phyloP scores from a whole-genome alignment of 2,797 vertebrate species.

The Nasua narica region DNA sequence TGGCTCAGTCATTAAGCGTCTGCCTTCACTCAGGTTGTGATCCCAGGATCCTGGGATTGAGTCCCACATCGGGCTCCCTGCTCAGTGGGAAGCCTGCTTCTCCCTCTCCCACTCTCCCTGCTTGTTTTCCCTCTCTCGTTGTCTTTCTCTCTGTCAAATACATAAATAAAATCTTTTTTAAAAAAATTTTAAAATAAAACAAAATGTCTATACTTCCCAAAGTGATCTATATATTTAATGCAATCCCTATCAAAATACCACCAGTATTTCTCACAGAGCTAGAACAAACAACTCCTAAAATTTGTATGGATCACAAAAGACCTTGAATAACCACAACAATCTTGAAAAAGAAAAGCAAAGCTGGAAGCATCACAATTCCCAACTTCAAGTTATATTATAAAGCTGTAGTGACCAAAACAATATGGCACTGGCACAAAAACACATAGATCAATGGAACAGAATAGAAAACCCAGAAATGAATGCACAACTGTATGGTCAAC shows the following conservation, averaged over 20 bases:
- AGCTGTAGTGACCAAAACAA: not conserved
- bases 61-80: too few species aligned
- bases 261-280: not conserved
- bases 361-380: not conserved
- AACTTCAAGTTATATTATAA: not conserved
- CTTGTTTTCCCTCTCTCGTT: too few species aligned
- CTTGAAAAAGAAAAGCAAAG: not conserved
- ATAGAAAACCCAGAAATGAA: not conserved
- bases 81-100: too few species aligned
- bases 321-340: not conserved
- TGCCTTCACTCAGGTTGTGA: too few species aligned
- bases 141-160: too few species aligned
- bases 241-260: not conserved
- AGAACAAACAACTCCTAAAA: not conserved
- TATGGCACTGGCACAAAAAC: not conserved
- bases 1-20: too few species aligned
- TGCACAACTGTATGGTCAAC: not conserved
- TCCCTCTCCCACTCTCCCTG: too few species aligned
- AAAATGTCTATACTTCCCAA: not conserved
- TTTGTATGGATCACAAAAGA: not conserved
- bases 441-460: not conserved
- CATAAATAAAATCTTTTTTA: too few species aligned
- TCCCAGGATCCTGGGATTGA: too few species aligned
- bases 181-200: not conserved
- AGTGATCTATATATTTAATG: not conserved